Conservation (phyloP, 2,797 vertebrate species). For the Labeo calbasu region DNA sequence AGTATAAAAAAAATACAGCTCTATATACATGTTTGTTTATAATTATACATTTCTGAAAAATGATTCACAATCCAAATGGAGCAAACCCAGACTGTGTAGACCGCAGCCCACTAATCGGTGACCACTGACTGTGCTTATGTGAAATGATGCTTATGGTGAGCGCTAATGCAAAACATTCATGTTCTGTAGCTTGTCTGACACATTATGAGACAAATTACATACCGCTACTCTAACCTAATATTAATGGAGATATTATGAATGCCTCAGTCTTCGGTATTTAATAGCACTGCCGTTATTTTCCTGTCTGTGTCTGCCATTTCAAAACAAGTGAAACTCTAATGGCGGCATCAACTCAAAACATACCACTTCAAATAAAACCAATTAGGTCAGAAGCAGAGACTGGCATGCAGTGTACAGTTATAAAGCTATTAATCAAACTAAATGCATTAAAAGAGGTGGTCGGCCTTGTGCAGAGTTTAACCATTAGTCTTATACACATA, state of each 20-base stretch:
- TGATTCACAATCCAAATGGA: background rate
- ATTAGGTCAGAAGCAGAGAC: conserved; percentile 57
- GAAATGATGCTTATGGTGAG: conserved; percentile 6
- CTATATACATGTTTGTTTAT: background rate
- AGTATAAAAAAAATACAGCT: background rate
- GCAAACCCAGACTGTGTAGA: background rate
- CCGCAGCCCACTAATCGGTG: background rate
- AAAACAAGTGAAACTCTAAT: conserved; percentile 55
- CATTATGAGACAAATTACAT: conserved; percentile 7
- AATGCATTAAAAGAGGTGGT: conserved; percentile 63
- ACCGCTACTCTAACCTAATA: conserved; percentile 2
- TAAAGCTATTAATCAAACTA: conserved; percentile 64
- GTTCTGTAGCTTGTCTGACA: conserved; percentile 18
- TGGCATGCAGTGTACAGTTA: conserved; percentile 38
- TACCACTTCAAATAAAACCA: conserved; percentile 59
- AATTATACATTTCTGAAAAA: background rate
- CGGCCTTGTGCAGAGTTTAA: conserved; percentile 53
- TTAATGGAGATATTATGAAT: conserved; percentile 5
- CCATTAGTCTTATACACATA: conserved; percentile 65
- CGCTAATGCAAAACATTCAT: conserved; percentile 9
- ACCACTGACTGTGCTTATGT: background rate
- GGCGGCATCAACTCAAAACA: conserved; percentile 39
- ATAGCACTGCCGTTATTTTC: conserved; percentile 38
- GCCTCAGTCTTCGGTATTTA: background rate
- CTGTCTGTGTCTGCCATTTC: conserved; percentile 48